These are phyloP conservation scores for Atherinosoma microstoma DNA, from an alignment of 2,797 vertebrate genomes.

Conservation along the genomic window DNA sequence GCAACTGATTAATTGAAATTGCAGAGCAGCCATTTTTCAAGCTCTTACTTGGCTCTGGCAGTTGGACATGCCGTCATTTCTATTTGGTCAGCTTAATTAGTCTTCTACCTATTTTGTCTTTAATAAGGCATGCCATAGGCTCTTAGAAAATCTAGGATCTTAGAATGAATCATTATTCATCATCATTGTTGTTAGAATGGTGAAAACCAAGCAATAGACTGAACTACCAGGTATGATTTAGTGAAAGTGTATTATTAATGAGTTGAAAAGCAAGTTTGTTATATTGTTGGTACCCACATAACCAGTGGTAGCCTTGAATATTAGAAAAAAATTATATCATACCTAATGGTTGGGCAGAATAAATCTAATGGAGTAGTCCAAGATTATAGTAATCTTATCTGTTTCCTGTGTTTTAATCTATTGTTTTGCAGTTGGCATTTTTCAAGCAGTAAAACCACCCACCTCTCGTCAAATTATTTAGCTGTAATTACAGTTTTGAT, in stretches of 20 bases:
- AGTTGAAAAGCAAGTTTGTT: slow-evolving; percentile 76
- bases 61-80: slow-evolving; percentile 81
- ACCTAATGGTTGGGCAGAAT: slow-evolving; percentile 36
- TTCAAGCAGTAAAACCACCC: slow-evolving; percentile 50
- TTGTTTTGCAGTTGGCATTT: slow-evolving; percentile 37
- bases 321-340: slow-evolving; percentile 61
- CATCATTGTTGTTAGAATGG: slow-evolving; percentile 80
- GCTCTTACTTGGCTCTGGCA: slow-evolving; percentile 80
- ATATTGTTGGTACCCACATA: slow-evolving; percentile 62
- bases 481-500: slow-evolving; percentile 73
- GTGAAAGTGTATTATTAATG: slow-evolving; percentile 82
- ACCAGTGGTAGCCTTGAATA: slow-evolving; percentile 44
- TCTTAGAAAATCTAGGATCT: slow-evolving; percentile 78
- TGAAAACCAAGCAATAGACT: slow-evolving; percentile 80
- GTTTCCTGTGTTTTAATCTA: slow-evolving; percentile 52
- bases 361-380: slow-evolving; percentile 46
- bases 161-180: slow-evolving; percentile 83
- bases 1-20: slow-evolving; percentile 88
- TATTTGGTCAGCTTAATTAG: slow-evolving; percentile 87
- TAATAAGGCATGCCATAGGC: slow-evolving; percentile 83
- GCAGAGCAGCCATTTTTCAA: slow-evolving; percentile 87
- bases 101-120: slow-evolving; percentile 85
- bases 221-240: slow-evolving; percentile 75
- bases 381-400: slow-evolving; percentile 48
- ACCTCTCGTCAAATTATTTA: slow-evolving; percentile 62